Percentiles rank a stretch among this genome's conserved stretches.
phyloP scores from a whole-genome alignment of 2,888 invertebrate genomes.

The Nowickia ferox region DNA sequence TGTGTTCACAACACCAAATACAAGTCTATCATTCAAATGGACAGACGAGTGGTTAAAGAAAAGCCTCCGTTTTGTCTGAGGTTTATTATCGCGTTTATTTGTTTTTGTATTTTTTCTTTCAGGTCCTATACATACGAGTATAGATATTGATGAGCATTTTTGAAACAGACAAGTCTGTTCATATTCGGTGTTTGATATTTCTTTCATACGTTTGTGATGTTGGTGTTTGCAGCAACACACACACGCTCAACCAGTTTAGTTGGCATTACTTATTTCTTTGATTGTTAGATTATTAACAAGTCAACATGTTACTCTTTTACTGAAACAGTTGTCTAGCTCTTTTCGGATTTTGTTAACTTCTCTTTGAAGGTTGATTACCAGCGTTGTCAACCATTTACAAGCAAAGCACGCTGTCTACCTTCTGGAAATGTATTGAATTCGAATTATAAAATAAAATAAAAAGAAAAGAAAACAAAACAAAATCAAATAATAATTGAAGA shows the following conservation, averaged over 20 bases:
- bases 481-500: too few relatives aligned
- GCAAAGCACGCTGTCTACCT: neutral
- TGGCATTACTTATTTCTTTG: slow-evolving; percentile 41
- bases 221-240: slow-evolving; percentile 31
- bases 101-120: neutral
- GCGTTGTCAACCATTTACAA: slow-evolving; percentile 1
- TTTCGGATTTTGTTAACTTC: slow-evolving; percentile 47
- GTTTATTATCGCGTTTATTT: slow-evolving; percentile 40
- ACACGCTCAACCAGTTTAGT: slow-evolving; percentile 46
- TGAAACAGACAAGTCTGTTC: slow-evolving; percentile 62
- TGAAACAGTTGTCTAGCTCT: slow-evolving; percentile 27
- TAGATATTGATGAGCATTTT: slow-evolving; percentile 52
- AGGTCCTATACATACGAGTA: slow-evolving; percentile 32
- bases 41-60: slow-evolving; percentile 38
- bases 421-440: neutral
- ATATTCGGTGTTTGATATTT: slow-evolving; percentile 41
- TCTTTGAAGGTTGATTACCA: slow-evolving; percentile 63
- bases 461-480: too few relatives aligned
- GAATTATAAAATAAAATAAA: too few relatives aligned
- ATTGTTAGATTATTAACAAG: slow-evolving; percentile 18
- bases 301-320: slow-evolving; percentile 30
- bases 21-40: slow-evolving; percentile 28
- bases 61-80: slow-evolving; percentile 65
- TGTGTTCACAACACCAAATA: neutral
- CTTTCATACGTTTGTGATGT: slow-evolving; percentile 35